Base-by-base conservation (phyloP, 2,797 vertebrate genomes). In the Acanthornis magna region DNA sequence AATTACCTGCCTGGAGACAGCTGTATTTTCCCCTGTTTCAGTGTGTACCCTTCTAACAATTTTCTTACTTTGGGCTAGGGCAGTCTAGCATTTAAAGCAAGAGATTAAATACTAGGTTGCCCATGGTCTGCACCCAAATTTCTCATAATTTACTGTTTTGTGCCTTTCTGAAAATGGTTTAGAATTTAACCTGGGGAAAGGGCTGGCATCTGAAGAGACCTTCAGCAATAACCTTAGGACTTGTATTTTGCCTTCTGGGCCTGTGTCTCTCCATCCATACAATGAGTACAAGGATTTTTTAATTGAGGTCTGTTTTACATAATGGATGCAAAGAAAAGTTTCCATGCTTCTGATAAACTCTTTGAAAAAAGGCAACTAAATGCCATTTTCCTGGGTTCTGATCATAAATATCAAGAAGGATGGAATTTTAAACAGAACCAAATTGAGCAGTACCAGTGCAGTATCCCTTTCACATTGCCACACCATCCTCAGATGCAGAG, bases 401-500 rank as follows among this genome's bases (percentile, higher is more conserved):
- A 40, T 82, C 36, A 71, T 81, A 88, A 76, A 50, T 68, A 61
- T 54, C 79, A 67, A 40, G 80, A 85, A 79, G 73, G 73, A 55
- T 85, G 42, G 76, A 68, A 78, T 93, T 96, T 92, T 91, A 85
- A 86, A 61, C 30, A 86, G 68, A 93, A 82, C 58, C 76, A 83
- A 82, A 65, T 77, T 1, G 5, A 93, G 92, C 71, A 74, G 60
- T 80, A 80, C 76, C 54, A 43, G 30, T 91, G 88, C 87, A 94
- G 94, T 91, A 95, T 96, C 73, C 81, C 48, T 92, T 96, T 93
- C 67, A 85, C 76, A 12, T 89, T 53, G 85, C 83, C 78, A 93
- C 91, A 86, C 54, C 85, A 85, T 92, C 82, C 92, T 96, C 96
- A 68, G 63, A 76, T 96, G 93, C 89, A 85, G 89, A 40, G 74